Base-by-base conservation (phyloP, 2,797 vertebrate species). In the Dendrocincla fuliginosa region DNA sequence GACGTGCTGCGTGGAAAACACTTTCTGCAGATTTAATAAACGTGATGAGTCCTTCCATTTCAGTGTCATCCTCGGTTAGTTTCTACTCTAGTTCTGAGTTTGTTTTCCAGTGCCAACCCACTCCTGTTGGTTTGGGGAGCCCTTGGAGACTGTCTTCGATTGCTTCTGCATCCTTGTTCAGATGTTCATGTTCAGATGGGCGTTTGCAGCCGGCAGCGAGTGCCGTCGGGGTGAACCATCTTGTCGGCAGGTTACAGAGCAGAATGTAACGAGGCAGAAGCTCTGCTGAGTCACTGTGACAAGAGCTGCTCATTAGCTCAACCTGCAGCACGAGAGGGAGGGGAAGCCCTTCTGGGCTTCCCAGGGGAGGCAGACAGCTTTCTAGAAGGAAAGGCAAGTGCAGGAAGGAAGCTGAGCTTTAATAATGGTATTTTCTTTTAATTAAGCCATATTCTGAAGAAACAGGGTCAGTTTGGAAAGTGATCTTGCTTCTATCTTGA, bases 281-380 rank as follows among this genome's bases (percentile, higher is more conserved):
- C 27, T 13, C 35, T 95, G 96, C 95, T 95, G 94, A 97, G 90
- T 94, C 95, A 95, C 92, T 10, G 70, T 92, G 88, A 56, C 86
- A 84, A 44, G 90, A 95, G 84, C 92, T 90, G 92, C 93, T 95
- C 94, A 68, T 87, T 35, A 95, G 86, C 92, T 93, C 90, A 93
- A 76, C 88, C 88, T 79, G 90, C 90, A 89, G 90, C 84, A 85
- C 4, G 7, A 74, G 82, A 84, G 44, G 95, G 83, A 95, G 69
- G 87, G 93, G 64, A 94, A 93, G 33, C 81, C 91, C 78, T 93
- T 55, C 95, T 49, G 81, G 78, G 89, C 82, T 52, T 19, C 79
- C 87, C 65, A 56, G 50, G 53, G 85, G 60, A 87, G 44, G 41
- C 87, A 78, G 25, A 53, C 77, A 93, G 83, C 57, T 59, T 82